A percentile compares a stretch with the other conserved stretches of the same genome.
Evolutionary conservation across 1,140 invertebrate species (phyloP).

Genomic region (Portunus trituberculatus): DNA sequence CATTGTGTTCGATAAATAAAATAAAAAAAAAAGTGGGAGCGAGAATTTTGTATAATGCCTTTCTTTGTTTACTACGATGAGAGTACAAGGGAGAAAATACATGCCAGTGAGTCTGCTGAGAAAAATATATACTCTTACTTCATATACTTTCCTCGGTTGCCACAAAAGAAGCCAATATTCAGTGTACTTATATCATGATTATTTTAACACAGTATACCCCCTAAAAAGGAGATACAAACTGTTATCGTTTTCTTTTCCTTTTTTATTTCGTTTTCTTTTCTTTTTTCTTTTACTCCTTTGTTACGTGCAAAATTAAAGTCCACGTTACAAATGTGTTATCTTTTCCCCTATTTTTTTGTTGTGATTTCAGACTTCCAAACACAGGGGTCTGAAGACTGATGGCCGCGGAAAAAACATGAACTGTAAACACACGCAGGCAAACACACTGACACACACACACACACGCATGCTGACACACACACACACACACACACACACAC

Average conservation of each 20-base stretch:
- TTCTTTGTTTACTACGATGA: neutral
- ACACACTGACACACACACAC: neutral
- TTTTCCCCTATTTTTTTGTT: neutral
- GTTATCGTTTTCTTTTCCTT: too few relatives aligned
- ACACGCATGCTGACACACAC: neutral
- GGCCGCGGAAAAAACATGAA: neutral
- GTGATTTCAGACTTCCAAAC: neutral
- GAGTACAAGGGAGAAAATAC: neutral
- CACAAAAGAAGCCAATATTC: neutral
- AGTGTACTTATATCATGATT: neutral
- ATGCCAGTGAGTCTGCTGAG: neutral
- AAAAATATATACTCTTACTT: neutral
- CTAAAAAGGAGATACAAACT: too few relatives aligned
- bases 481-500: conserved; percentile 21
- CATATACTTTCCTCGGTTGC: neutral
- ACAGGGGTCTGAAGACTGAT: neutral
- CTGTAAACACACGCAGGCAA: neutral
- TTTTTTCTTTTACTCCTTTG: neutral
- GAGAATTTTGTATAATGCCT: neutral
- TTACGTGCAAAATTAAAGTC: neutral
- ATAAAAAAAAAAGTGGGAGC: neutral
- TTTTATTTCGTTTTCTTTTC: too few relatives aligned
- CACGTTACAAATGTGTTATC: neutral
- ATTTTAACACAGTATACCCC: too few relatives aligned
- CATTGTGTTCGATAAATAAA: neutral